Evolutionary conservation across 2,888 invertebrate genomes (phyloP), one percentile per base, ranked within the genome.

Genomic region (Agrenia bidenticulata): DNA sequence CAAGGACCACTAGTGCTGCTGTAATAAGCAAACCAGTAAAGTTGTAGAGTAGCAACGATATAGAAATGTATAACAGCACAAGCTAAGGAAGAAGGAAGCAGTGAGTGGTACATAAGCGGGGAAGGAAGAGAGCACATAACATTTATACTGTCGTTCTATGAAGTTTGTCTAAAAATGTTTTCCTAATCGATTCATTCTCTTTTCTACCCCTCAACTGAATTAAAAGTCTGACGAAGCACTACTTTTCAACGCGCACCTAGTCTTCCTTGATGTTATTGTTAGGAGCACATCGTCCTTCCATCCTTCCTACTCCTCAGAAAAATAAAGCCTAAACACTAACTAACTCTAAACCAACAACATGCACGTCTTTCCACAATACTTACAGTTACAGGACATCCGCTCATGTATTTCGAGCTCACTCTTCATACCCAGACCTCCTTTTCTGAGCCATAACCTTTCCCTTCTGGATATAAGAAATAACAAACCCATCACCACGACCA

Each of bases 131-230:
- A 45, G 45, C 2, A 15, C 67, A 70, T 70, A 70, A 70, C 70
- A 67, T 70, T 70, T 70, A 67, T 64, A 60, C 63, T 70, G 70
- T 67, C 70, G 67, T 55, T 55, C 17, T 64, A 66, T 70, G 63
- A 70, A 69, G 70, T 70, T 70, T 70, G 70, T 70, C 67, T 70
- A 70, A 70, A 70, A 70, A 70, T 70, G 70, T 70, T 67, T 70
- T 67, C 66, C 67, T 70, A 70, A 70, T 70, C 70, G 70, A 70
- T 70, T 67, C 67, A 66, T 55, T 65, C 56, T 59, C 66, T 66
- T 49, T 56, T 55, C 61, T 27, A 19, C 50, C 26, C 54, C 17
- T 15, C 54, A 41, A 50, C 58, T 53, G 59, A 64, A 64, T 64
- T 64, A 64, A 64, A 59, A 63, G 50, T 57, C 19, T 56, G 55